Evolutionary conservation across 2,113 vertebrate genomes (phyloP), one percentile per base, ranked within the genome.

Genomic region (Pelecanus crispus): DNA sequence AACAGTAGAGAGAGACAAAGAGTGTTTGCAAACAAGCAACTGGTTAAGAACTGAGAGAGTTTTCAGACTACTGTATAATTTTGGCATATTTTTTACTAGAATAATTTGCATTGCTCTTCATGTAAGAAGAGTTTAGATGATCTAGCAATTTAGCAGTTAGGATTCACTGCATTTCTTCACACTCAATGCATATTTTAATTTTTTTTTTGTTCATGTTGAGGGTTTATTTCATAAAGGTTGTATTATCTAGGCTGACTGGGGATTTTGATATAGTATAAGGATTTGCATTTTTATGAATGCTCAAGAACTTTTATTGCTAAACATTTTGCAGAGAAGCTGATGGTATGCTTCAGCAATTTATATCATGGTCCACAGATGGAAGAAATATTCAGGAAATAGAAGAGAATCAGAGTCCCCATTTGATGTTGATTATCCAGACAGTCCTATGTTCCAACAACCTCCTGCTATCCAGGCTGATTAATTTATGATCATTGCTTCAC

Each of bases 141-240:
- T 0, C 0, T 10, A 67, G 32, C 11, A 32, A 32, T 73, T 82
- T 38, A 63, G n/a, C 38, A 85, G 31, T 5, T 55, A 62, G 10
- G 15, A 47, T 63, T 94, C 31, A 28, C 47, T 59, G 25, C 20
- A n/a, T 71, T 79, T 68, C 53, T 80, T 24, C 17, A 55, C 38
- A 44, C 1, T 38, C 6, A 10, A 9, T 59, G 38, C 7, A 10
- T 21, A 61, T 70, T 26, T 44, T 2, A 3, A 4, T 6, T 4
- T 1, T 16, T 7, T 62, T 45, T n/a, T 81, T 66, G 50, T 78
- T 34, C 4, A 16, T n/a, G 12, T 49, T 53, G 24, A 49, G 18
- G 36, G 42, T 81, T 81, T 89, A 16, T 81, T 84, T 78, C 19
- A 26, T 53, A 62, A 56, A 84, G 15, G 13, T 47, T 8, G 0